Percentiles rank a stretch among this genome's conserved stretches.
Conservation (phyloP, 2,888 invertebrate species). For the Heliconius sara region DNA sequence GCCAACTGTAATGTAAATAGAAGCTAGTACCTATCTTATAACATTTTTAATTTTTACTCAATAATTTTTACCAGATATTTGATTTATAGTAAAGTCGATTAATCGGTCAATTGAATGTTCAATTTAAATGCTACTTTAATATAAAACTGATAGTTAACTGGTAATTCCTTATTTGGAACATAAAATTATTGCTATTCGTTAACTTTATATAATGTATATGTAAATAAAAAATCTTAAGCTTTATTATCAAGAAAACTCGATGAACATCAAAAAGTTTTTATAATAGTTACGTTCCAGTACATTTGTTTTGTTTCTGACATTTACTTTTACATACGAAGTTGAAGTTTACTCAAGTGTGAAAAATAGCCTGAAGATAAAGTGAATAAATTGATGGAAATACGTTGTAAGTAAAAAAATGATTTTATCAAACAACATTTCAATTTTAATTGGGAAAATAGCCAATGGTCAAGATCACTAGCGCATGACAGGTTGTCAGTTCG, state of each 20-base stretch:
- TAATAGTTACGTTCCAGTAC: conserved; percentile 31
- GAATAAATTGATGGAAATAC: neutral
- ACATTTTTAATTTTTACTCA: too few relatives aligned
- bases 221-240: neutral
- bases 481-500: too few relatives aligned
- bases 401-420: neutral
- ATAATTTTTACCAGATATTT: too few relatives aligned
- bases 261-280: neutral
- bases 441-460: neutral
- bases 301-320: conserved; percentile 26
- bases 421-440: neutral
- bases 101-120: too few relatives aligned
- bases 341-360: conserved; percentile 29
- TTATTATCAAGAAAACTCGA: neutral
- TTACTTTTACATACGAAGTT: conserved; percentile 22
- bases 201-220: neutral
- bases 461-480: too few relatives aligned
- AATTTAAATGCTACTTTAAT: too few relatives aligned
- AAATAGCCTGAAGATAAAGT: conserved; percentile 6
- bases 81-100: too few relatives aligned
- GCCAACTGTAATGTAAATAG: too few relatives aligned
- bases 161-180: too few relatives aligned
- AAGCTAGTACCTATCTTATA: too few relatives aligned
- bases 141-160: too few relatives aligned
- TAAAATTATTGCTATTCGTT: too few relatives aligned